Percentiles rank a stretch among this genome's conserved stretches.
Conservation (phyloP, 2,888 invertebrate species). For the Phaonia tiefii region DNA sequence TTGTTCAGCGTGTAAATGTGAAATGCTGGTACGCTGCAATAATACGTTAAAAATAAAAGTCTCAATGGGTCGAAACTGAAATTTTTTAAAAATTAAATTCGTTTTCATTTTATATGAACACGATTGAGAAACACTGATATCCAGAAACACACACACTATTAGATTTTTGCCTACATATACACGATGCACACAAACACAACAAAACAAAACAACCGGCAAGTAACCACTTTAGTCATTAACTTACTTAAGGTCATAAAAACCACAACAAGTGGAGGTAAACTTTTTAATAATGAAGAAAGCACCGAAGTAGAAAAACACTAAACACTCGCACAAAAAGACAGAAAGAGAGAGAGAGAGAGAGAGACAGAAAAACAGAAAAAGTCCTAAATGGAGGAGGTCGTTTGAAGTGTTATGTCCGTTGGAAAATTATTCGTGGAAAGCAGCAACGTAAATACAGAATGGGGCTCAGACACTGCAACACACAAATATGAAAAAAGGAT, state of each 20-base stretch:
- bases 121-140: too few species aligned
- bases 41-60: too few species aligned
- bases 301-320: conserved; percentile 33
- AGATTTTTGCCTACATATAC: too few species aligned
- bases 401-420: background rate
- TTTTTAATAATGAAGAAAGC: conserved; percentile 55
- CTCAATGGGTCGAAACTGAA: too few species aligned
- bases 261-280: conserved; percentile 54
- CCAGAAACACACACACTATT: too few species aligned
- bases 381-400: conserved; percentile 1
- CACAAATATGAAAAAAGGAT: background rate
- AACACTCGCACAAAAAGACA: conserved; percentile 12
- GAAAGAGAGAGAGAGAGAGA: background rate
- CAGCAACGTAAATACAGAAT: too few species aligned
- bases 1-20: too few species aligned
- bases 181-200: too few species aligned
- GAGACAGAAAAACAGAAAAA: background rate
- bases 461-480: background rate
- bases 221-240: conserved; percentile 64
- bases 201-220: conserved; percentile 6
- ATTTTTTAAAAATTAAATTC: too few species aligned
- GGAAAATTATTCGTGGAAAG: background rate
- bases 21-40: too few species aligned
- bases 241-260: conserved; percentile 53
- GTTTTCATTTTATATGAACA: too few species aligned